Base-by-base conservation (phyloP, 2,888 invertebrate species). In the Blomia tropicalis region DNA sequence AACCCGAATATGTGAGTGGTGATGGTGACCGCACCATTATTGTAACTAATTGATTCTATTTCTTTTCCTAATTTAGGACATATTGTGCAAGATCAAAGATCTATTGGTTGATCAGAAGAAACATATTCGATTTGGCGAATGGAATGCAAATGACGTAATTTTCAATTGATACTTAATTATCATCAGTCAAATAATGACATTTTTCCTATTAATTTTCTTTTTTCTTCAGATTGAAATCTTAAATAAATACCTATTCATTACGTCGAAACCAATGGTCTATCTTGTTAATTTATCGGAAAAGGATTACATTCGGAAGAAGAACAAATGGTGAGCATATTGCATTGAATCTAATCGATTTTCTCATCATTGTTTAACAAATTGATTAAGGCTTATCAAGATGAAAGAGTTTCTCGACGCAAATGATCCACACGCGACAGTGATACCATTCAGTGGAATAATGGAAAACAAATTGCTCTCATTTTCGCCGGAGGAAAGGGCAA, bases 321-420 rank as follows among this genome's bases (percentile, higher is more conserved):
- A 95, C 73, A 96, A 95, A 78, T 95, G 93, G 93, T 85, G 77
- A 76, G 80, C 64, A n/a, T 59, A 14, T 59, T 43, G n/a, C n/a
- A n/a, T n/a, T n/a, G 53, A 27, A 53, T 60, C 22, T 54, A 47
- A 60, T 54, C 17, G 27, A 22, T 22, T 29, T 41, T 58, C 43
- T 14, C 30, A 59, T 25, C 30, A 31, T 17, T 53, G 60, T 60
- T 60, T 53, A n/a, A 31, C 30, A 54, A 11, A 30, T n/a, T n/a
- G n/a, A n/a, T 67, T 43, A 71, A 89, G 89, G 90, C 78, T 93
- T 71, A 79, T 84, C 58, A 95, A 95, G 77, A 87, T 99, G 71
- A 98, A 98, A 75, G 93, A 93, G 74, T 98, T 93, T 93, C 87
- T 99, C 68, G 95, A 98, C 75, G 86, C 86, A 72, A 83, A 95